Conservation (phyloP, 2,797 vertebrate species). For the Lycodopsis pacificus region DNA sequence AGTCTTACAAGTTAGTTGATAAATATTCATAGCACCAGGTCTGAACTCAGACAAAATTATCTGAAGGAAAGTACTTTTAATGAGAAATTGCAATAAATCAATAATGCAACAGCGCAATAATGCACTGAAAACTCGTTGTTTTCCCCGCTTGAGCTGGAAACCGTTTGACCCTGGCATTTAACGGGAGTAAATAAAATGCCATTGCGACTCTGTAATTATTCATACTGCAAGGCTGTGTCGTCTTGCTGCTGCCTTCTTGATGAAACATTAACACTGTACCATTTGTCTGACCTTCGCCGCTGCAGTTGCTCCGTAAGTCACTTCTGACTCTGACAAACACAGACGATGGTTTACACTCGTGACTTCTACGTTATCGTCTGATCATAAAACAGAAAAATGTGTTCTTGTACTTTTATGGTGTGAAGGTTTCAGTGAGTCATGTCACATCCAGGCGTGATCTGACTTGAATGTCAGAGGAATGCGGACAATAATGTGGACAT, state of each 20-base stretch:
- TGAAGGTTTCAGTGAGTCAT: not conserved
- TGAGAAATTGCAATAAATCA: conserved; percentile 48
- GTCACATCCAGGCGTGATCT: conserved; percentile 19
- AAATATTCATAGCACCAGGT: conserved; percentile 44
- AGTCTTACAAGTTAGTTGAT: conserved; percentile 16
- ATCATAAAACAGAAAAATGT: not conserved
- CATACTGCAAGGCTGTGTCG: conserved; percentile 28
- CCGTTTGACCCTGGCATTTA: conserved; percentile 69
- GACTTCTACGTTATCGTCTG: not conserved
- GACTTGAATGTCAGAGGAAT: conserved; percentile 27
- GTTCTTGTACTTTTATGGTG: not conserved
- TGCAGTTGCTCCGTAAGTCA: not conserved
- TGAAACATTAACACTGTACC: conserved; percentile 32
- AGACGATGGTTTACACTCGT: not conserved
- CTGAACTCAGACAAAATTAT: conserved; percentile 31
- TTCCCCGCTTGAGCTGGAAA: conserved; percentile 35
- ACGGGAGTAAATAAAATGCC: conserved; percentile 61
- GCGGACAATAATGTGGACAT: conserved; percentile 16
- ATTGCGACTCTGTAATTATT: conserved; percentile 53
- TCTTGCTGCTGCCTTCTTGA: conserved; percentile 9
- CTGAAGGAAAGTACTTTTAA: conserved; percentile 54
- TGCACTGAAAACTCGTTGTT: conserved; percentile 46
- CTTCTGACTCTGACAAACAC: conserved; percentile 15
- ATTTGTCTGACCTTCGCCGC: conserved; percentile 22
- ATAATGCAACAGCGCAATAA: conserved; percentile 58